Base-by-base conservation (phyloP, 2,888 invertebrate genomes). In the Ferrisia virgata region DNA sequence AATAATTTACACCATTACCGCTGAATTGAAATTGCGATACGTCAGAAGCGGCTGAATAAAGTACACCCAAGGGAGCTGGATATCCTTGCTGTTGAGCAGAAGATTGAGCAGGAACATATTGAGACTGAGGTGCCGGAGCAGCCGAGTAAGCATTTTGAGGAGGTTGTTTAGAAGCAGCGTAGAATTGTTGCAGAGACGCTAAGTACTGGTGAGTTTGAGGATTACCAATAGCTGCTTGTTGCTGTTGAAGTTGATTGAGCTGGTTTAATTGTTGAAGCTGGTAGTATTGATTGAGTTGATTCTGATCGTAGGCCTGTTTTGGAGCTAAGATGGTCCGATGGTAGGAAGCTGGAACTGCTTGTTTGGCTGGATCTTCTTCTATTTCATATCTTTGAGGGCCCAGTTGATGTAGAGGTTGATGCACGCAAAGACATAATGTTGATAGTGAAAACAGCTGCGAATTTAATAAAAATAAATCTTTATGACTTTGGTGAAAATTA, bases 201-300 rank as follows among this genome's bases (percentile, higher is more conserved):
- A 81, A 43, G 11, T 53, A 81, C 25, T 81, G 81, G n/a, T 81
- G 81, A 28, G 33, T 33, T 36, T 76, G 72, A n/a, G 72, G 81
- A 43, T 58, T 28, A n/a, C 58, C 81, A 15, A 18, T 22, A 15
- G 81, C 81, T 31, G 58, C 39, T 22, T 79, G 39, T 72, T 83
- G 85, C 6, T 79, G 87, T 86, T 86, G 86, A 85, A 84, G 87
- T 84, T 85, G 86, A 85, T 84, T 85, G 69, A 84, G 22, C 18
- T 85, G 83, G 11, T 84, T 85, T 43, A 84, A 64, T 79, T 85
- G 84, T 36, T 85, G 72, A 58, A 80, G 84, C 84, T 3, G 78
- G 39, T 33, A 84, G 85, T 22, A 85, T 69, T 33, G 85, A 86
- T 85, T 79, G 79, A 76, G 72, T 18, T 76, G 72, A 15, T 76